A percentile compares a stretch with the other conserved stretches of the same genome.
These are phyloP conservation scores for human DNA, from an alignment of 2,113 vertebrate species.

Conservation along the genomic window GRCh38 chr18:35264501-35265000, in stretches of 20 bases:
- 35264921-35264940: too few species aligned
- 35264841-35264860: neutral
- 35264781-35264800: neutral
- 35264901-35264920: too few species aligned
- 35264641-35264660: constrained; percentile 13
- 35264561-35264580: neutral
- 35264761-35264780: neutral
- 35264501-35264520: constrained; percentile 20
- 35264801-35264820: neutral
- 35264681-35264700: neutral
- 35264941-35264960: too few species aligned
- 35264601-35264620: neutral
- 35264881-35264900: too few species aligned
- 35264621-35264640: constrained; percentile 23
- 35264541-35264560: neutral
- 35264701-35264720: neutral
- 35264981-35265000: too few species aligned
- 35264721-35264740: neutral
- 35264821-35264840: neutral
- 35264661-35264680: neutral
- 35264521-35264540: neutral
- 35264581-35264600: neutral
- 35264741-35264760: neutral
- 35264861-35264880: neutral
- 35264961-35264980: too few species aligned